A percentile compares a stretch with the other conserved stretches of the same genome.
These are phyloP conservation scores for Ichneumoninae sp. DNA, from an alignment of 2,888 invertebrate genomes.

Conservation along the genomic window DNA sequence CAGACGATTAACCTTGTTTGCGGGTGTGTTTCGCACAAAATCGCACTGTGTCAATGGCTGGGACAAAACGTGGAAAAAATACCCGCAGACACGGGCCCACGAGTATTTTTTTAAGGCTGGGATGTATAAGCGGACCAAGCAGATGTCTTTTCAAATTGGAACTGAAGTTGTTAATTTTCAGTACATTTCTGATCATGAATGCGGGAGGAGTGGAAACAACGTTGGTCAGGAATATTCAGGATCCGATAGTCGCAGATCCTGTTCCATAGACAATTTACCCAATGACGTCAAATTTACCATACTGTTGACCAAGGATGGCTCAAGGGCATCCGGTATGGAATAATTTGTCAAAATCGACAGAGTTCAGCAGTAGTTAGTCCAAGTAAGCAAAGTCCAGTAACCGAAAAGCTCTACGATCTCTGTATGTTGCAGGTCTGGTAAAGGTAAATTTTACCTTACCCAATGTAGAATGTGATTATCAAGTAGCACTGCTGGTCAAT, in stretches of 20 bases:
- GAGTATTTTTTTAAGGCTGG: neutral
- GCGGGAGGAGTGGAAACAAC: neutral
- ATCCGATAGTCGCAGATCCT: conserved; percentile 8
- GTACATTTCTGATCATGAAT: conserved; percentile 30
- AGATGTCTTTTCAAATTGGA: neutral
- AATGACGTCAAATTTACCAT: conserved; percentile 31
- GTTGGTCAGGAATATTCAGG: neutral
- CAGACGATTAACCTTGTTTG: neutral
- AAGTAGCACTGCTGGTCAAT: conserved; percentile 66
- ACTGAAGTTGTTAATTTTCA: conserved; percentile 6
- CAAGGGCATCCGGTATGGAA: conserved; percentile 38
- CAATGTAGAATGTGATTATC: conserved; percentile 55
- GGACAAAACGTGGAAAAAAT: neutral
- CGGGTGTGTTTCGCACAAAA: neutral
- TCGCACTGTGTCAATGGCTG: neutral
- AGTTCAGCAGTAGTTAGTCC: neutral
- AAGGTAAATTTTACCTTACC: conserved; percentile 55
- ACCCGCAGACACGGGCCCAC: no score
- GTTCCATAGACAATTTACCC: conserved; percentile 37
- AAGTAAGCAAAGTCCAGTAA: neutral
- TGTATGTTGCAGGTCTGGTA: conserved; percentile 52
- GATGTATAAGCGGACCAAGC: no score
- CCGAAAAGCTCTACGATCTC: neutral
- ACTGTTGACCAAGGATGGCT: conserved; percentile 2
- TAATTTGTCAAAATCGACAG: no score